These are phyloP conservation scores for Synanthedon tipuliformis DNA, from an alignment of 2,888 invertebrate species.

Conservation along the genomic window DNA sequence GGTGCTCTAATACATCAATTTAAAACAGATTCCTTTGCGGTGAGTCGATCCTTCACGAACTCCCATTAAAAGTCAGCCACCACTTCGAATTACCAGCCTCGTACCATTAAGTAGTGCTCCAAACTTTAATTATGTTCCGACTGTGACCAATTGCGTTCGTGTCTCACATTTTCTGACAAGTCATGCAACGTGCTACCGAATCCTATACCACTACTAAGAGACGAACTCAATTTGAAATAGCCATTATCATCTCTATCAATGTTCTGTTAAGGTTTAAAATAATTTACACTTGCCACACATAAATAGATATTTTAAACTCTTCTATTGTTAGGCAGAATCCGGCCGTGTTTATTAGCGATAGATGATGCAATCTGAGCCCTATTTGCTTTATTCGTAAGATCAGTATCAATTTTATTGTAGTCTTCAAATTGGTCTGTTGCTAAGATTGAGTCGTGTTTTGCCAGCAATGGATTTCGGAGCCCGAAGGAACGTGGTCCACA, in stretches of 20 bases:
- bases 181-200: constrained; percentile 69
- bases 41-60: constrained; percentile 58
- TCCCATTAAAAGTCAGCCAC: constrained; percentile 65
- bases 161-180: constrained; percentile 63
- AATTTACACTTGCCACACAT: constrained; percentile 14
- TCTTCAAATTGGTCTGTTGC: constrained; percentile 27
- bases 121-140: constrained; percentile 69
- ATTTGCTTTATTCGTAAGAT: constrained; percentile 33
- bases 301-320: constrained; percentile 19
- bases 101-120: constrained; percentile 66
- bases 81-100: constrained; percentile 61
- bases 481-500: constrained; percentile 57
- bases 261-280: constrained; percentile 33
- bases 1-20: constrained; percentile 31
- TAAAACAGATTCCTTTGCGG: constrained; percentile 51
- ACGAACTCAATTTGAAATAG: constrained; percentile 10
- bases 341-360: constrained; percentile 26
- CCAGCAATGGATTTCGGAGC: constrained; percentile 42
- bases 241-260: constrained; percentile 29
- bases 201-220: constrained; percentile 33
- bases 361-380: constrained; percentile 49
- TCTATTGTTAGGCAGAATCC: constrained; percentile 30
- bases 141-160: constrained; percentile 70
- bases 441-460: constrained; percentile 43
- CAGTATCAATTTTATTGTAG: constrained; percentile 24